Evolutionary conservation across 2,797 vertebrate species (phyloP).

Genomic region (Falco biarmicus): DNA sequence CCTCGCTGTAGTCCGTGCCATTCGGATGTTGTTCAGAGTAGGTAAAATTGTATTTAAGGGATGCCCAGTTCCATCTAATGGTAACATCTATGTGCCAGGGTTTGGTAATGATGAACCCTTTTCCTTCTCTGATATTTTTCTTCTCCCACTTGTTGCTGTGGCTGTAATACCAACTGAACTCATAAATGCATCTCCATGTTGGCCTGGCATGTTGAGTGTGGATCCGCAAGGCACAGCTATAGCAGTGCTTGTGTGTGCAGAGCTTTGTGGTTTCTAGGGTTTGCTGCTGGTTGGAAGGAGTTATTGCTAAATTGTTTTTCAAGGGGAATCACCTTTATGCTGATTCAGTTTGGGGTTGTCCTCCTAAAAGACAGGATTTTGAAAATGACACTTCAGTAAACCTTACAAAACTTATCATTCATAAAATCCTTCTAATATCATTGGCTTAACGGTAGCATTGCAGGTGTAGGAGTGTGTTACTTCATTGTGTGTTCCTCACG

Average conservation of each 20-base stretch:
- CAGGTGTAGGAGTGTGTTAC: not conserved
- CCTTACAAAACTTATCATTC: not conserved
- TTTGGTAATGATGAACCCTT: not conserved
- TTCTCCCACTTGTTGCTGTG: not conserved
- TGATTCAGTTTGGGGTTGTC: not conserved
- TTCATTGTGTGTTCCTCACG: not conserved
- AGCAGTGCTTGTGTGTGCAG: not conserved
- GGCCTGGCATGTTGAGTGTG: fast-evolving
- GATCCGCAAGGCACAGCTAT: not conserved
- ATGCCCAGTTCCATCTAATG: not conserved
- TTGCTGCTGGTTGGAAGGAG: not conserved
- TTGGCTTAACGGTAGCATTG: not conserved
- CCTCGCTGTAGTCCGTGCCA: fast-evolving
- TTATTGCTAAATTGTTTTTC: not conserved
- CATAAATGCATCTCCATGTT: fast-evolving
- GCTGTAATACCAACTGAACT: not conserved
- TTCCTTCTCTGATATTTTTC: not conserved
- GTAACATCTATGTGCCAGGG: not conserved
- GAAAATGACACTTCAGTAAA: not conserved
- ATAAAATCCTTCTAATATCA: not conserved
- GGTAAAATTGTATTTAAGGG: not conserved
- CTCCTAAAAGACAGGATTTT: not conserved
- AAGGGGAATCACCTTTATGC: not conserved
- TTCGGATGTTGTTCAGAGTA: fast-evolving
- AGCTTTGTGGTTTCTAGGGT: not conserved